A percentile compares a stretch with the other conserved stretches of the same genome.
Evolutionary conservation across 1,140 invertebrate species (phyloP).

Genomic region (Chionoecetes opilio): DNA sequence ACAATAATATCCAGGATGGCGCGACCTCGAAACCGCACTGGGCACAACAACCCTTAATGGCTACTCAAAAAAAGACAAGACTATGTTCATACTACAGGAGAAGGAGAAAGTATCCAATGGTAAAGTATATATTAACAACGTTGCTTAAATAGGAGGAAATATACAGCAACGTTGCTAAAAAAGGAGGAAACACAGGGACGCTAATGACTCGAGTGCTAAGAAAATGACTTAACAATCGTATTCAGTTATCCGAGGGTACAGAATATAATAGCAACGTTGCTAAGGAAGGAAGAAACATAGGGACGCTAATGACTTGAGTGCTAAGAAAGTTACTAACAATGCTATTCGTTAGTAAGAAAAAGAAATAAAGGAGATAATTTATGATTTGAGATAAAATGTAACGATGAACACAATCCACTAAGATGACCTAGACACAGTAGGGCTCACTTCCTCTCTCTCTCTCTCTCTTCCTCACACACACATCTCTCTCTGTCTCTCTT

Average conservation of each 20-base stretch:
- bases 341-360: constrained; percentile 7
- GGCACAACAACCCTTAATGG: neutral
- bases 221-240: no score
- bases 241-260: neutral
- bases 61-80: neutral
- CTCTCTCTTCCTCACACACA: no score
- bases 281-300: neutral
- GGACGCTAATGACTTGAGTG: neutral
- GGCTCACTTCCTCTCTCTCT: constrained; percentile 10
- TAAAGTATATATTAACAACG: no score
- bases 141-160: neutral
- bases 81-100: neutral
- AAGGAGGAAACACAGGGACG: no score
- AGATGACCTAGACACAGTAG: constrained; percentile 53
- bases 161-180: neutral
- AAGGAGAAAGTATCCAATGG: neutral
- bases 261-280: neutral
- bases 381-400: neutral
- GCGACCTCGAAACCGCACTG: neutral
- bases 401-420: constrained; percentile 57
- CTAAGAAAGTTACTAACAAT: neutral
- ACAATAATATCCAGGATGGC: neutral
- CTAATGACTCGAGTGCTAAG: no score
- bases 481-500: no score
- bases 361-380: neutral